Percentiles rank a stretch among this genome's conserved stretches.
Evolutionary conservation across 92 coral and sea anemone genomes (phyloP).

Genomic region (Epizoanthus illoricatus): DNA sequence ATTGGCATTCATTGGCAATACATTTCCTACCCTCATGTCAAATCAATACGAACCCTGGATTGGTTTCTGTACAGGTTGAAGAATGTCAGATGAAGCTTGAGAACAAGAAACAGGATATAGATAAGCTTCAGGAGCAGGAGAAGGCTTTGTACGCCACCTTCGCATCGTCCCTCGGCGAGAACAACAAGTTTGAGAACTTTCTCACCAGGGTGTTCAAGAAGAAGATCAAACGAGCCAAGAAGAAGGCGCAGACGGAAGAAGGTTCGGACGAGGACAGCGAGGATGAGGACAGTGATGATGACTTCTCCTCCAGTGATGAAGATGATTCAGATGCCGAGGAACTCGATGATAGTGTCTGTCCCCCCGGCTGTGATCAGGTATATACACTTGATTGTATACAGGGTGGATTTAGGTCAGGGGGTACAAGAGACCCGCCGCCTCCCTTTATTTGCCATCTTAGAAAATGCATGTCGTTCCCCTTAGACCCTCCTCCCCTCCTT

Average conservation of each 20-base stretch:
- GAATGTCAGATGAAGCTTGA: constrained; percentile 93
- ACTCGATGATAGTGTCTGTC: constrained; percentile 96
- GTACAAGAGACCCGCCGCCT: not conserved
- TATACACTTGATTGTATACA: constrained; percentile 2
- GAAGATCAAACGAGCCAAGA: constrained; percentile 96
- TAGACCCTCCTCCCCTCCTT: too few species aligned
- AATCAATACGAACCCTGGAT: not conserved
- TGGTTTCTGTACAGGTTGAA: constrained; percentile 67
- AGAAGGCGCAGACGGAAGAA: constrained; percentile 83
- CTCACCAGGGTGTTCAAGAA: constrained; percentile 94
- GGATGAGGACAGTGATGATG: constrained; percentile 97
- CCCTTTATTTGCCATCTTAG: not conserved
- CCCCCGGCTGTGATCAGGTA: constrained; percentile 98
- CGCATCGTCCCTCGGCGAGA: constrained; percentile 90
- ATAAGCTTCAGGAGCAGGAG: constrained; percentile 91
- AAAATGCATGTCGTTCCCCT: too few species aligned
- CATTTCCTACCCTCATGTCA: not conserved
- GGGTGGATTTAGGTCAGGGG: too few species aligned
- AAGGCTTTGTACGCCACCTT: constrained; percentile 87
- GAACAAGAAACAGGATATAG: constrained; percentile 90
- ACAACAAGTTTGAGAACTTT: constrained; percentile 95
- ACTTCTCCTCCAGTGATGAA: constrained; percentile 93
- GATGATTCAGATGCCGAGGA: constrained; percentile 94
- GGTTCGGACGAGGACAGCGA: constrained; percentile 99
- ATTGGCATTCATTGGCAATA: not conserved